Conservation (phyloP, 2,888 invertebrate species). For the Odontocerum albicorne region DNA sequence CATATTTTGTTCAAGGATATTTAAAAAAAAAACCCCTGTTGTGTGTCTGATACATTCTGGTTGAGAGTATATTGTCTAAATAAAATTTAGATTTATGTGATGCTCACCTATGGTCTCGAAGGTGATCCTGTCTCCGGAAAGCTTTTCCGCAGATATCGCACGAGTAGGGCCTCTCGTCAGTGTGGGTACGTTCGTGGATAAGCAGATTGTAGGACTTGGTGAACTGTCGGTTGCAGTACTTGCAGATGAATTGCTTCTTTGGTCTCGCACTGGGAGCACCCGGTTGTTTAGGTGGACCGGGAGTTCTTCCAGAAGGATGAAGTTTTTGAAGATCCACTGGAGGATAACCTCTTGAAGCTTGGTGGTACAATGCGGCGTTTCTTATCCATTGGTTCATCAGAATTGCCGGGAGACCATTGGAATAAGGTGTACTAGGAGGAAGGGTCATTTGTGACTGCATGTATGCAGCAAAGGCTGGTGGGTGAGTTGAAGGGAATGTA, state of each 20-base stretch:
- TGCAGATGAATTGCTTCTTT: slow-evolving; percentile 93
- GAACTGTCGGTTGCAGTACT: slow-evolving; percentile 95
- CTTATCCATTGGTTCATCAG: slow-evolving; percentile 75
- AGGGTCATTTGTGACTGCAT: slow-evolving; percentile 54
- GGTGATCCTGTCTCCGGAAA: slow-evolving; percentile 92
- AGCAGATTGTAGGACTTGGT: slow-evolving; percentile 97
- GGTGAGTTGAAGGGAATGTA: slow-evolving; percentile 47
- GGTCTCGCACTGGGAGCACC: slow-evolving; percentile 63
- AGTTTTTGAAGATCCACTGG: slow-evolving; percentile 53
- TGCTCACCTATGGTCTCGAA: slow-evolving; percentile 83
- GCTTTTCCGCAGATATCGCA: slow-evolving; percentile 97
- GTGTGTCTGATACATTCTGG: neutral
- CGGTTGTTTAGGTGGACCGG: slow-evolving; percentile 58
- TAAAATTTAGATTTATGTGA: slow-evolving; percentile 3
- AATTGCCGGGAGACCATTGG: slow-evolving; percentile 53
- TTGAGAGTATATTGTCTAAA: no score
- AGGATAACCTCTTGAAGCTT: slow-evolving; percentile 53
- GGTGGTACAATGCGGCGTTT: slow-evolving; percentile 70
- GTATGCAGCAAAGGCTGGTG: slow-evolving; percentile 51
- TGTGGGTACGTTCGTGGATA: slow-evolving; percentile 96
- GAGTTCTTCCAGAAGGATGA: slow-evolving; percentile 51
- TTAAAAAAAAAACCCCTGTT: neutral
- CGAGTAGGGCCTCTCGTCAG: slow-evolving; percentile 93
- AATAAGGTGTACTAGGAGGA: slow-evolving; percentile 50
- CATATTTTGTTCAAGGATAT: no score